These are phyloP conservation scores for Tupaia chinensis DNA, from an alignment of 2,113 vertebrate genomes.

Conservation along the genomic window DNA sequence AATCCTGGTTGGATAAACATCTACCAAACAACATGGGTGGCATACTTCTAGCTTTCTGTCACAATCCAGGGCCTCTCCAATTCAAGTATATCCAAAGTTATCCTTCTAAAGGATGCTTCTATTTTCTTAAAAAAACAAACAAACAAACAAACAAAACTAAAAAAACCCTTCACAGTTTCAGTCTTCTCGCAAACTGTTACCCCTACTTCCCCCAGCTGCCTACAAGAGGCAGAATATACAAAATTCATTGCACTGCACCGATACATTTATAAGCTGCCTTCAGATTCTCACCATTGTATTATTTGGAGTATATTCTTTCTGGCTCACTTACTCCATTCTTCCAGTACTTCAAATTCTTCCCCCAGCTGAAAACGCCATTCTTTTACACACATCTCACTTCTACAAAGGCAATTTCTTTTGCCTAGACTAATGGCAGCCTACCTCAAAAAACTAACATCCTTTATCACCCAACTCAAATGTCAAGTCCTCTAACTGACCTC, in stretches of 20 bases:
- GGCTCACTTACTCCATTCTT: slow-evolving; percentile 59
- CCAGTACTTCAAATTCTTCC: slow-evolving; percentile 18
- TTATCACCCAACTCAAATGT: not conserved
- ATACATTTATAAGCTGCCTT: not conserved
- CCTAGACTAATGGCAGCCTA: not conserved
- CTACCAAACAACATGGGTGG: not conserved
- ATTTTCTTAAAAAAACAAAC: not conserved
- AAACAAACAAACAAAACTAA: not conserved
- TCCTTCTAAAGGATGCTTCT: not conserved
- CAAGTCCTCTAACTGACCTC: not conserved
- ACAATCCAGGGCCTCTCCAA: not conserved
- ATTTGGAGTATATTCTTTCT: not conserved
- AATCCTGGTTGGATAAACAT: not conserved
- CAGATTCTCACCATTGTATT: not conserved
- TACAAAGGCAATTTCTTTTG: not conserved
- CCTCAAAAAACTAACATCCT: not conserved
- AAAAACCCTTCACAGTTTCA: not conserved
- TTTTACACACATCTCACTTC: not conserved
- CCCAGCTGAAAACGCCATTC: not conserved
- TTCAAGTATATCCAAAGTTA: not conserved
- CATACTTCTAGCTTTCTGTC: not conserved
- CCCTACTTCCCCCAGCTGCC: not conserved
- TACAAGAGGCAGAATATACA: not conserved
- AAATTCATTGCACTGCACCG: not conserved
- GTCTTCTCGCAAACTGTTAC: not conserved